Percentiles rank a stretch among this genome's conserved stretches.
These are phyloP conservation scores for Laterallus jamaicensis DNA, from an alignment of 2,113 vertebrate species.

Conservation along the genomic window DNA sequence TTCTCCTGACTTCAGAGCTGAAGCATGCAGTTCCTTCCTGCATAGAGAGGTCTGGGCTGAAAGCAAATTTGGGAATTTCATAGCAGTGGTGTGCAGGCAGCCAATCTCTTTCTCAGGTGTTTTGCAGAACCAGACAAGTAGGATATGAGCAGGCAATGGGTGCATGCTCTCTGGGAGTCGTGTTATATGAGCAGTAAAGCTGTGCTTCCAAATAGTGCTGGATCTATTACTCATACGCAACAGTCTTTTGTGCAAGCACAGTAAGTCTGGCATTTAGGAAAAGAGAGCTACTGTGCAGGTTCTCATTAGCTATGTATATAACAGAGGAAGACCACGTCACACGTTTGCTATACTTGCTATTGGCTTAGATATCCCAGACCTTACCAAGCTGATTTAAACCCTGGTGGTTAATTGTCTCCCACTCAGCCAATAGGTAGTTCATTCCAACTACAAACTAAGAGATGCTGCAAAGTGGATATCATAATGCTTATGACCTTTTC, in stretches of 20 bases:
- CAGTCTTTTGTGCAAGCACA: background rate
- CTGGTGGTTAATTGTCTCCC: background rate
- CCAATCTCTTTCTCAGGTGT: background rate
- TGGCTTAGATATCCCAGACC: background rate
- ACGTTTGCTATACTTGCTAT: background rate
- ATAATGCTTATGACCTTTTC: background rate
- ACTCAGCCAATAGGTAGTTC: background rate
- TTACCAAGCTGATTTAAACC: background rate
- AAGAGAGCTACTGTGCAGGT: background rate
- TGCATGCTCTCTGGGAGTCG: background rate
- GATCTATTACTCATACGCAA: background rate
- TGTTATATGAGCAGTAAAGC: background rate
- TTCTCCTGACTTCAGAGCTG: conserved; percentile 35
- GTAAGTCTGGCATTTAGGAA: conserved; percentile 17
- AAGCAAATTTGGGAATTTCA: background rate
- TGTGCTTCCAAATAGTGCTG: conserved; percentile 16
- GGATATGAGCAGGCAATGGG: background rate
- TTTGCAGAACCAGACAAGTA: background rate
- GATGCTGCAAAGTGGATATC: background rate
- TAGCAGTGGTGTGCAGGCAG: background rate
- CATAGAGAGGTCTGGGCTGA: background rate
- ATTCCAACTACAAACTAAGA: background rate
- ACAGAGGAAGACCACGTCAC: background rate
- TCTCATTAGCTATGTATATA: background rate
- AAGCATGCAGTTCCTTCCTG: conserved; percentile 36